Evolutionary conservation across 2,113 vertebrate species (phyloP).

Genomic region (Atrichornis clamosus): DNA sequence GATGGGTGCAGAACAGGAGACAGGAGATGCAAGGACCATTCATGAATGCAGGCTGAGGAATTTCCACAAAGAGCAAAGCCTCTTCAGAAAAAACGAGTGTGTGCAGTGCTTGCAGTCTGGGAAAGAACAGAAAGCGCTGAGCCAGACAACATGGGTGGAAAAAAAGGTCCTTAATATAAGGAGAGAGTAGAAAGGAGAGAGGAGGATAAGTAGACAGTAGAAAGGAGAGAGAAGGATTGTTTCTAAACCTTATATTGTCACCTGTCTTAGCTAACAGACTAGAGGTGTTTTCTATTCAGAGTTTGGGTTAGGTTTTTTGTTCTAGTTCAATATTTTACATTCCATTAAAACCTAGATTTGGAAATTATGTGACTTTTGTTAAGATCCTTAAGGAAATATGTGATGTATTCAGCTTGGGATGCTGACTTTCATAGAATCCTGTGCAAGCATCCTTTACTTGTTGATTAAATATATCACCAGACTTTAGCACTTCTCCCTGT

Average conservation of each 20-base stretch:
- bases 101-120: not conserved
- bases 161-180: not conserved
- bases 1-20: not conserved
- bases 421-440: not conserved
- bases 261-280: not conserved
- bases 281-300: not conserved
- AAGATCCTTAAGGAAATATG: not conserved
- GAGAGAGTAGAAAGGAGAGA: not conserved
- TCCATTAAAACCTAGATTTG: not conserved
- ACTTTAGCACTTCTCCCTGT: not conserved
- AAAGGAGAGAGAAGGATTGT: not conserved
- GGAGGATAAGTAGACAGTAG: not conserved
- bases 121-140: not conserved
- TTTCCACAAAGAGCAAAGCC: not conserved
- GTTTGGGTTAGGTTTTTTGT: not conserved
- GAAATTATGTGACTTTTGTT: not conserved
- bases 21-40: not conserved
- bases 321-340: not conserved
- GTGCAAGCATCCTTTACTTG: not conserved
- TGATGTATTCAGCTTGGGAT: not conserved
- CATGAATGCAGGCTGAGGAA: accelerated
- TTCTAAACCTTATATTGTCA: not conserved
- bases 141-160: not conserved
- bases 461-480: not conserved
- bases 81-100: not conserved